Evolutionary conservation across 1,140 invertebrate species (phyloP).

Genomic region (Sipha flava): DNA sequence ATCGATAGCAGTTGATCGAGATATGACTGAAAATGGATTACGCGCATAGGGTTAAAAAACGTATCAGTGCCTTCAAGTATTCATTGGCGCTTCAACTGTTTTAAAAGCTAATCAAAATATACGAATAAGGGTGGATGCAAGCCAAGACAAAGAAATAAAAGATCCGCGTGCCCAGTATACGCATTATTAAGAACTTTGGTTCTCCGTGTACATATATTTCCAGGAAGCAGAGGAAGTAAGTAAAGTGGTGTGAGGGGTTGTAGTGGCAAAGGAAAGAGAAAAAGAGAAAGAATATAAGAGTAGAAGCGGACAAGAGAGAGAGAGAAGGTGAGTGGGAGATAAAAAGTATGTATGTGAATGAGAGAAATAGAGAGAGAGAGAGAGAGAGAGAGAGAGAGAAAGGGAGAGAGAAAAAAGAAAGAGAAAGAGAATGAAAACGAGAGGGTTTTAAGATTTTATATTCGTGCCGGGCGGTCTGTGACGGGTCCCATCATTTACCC

Average conservation of each 20-base stretch:
- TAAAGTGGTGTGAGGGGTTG: background rate
- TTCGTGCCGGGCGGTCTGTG: slow-evolving; percentile 32
- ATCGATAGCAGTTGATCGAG: background rate
- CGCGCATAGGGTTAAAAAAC: background rate
- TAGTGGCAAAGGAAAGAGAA: background rate
- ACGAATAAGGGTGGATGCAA: background rate
- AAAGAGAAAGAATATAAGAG: background rate
- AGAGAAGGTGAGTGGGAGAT: too few species aligned
- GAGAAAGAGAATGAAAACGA: background rate
- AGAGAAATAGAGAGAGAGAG: too few species aligned
- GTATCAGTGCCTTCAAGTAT: background rate
- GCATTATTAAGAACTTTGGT: slow-evolving; percentile 29
- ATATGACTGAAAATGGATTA: background rate
- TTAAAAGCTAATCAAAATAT: slow-evolving; percentile 25
- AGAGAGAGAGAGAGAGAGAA: too few species aligned
- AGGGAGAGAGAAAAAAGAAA: background rate
- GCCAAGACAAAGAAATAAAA: slow-evolving; percentile 29
- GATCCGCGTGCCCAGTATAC: slow-evolving; percentile 22
- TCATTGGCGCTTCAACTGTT: background rate
- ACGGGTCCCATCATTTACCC: slow-evolving; percentile 35
- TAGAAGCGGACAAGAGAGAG: background rate
- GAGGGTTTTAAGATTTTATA: slow-evolving; percentile 32
- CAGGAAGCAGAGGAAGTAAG: slow-evolving; percentile 2
- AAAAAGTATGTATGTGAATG: too few species aligned
- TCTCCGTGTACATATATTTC: background rate